These are phyloP conservation scores for Stenichneumon culpator DNA, from an alignment of 2,888 invertebrate species.

Conservation along the genomic window DNA sequence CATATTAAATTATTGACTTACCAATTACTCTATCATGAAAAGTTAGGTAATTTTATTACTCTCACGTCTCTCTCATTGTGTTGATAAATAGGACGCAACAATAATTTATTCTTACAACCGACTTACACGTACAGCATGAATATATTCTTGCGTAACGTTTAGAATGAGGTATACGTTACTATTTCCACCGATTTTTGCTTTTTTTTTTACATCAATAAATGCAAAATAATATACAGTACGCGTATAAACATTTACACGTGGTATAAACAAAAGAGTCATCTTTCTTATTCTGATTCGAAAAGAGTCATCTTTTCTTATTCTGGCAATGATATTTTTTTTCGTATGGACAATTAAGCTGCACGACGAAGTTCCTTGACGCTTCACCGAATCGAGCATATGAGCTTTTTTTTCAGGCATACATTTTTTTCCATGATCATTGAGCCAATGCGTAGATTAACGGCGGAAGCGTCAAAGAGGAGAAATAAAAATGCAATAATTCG, in stretches of 20 bases:
- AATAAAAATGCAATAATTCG: constrained; percentile 55
- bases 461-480: constrained; percentile 46
- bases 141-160: constrained; percentile 15
- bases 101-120: constrained; percentile 62
- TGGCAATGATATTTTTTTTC: constrained; percentile 27
- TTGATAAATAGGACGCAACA: constrained; percentile 54
- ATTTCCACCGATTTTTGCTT: neutral
- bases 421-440: constrained; percentile 14
- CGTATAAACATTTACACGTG: constrained; percentile 55
- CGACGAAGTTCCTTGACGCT: constrained; percentile 53
- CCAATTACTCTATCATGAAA: neutral
- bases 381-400: constrained; percentile 42
- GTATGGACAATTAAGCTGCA: constrained; percentile 51
- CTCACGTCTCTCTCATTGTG: constrained; percentile 13
- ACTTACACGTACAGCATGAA: constrained; percentile 42
- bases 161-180: constrained; percentile 28
- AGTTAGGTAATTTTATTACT: constrained; percentile 1
- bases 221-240: constrained; percentile 49
- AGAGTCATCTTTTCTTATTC: constrained; percentile 12
- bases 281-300: too few relatives aligned
- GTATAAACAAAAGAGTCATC: constrained; percentile 16
- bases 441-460: constrained; percentile 7
- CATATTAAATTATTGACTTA: constrained; percentile 70
- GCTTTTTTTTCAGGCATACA: constrained; percentile 3
- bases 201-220: constrained; percentile 53